Evolutionary conservation across 2,888 invertebrate species (phyloP).

Genomic region (Zele albiditarsus): DNA sequence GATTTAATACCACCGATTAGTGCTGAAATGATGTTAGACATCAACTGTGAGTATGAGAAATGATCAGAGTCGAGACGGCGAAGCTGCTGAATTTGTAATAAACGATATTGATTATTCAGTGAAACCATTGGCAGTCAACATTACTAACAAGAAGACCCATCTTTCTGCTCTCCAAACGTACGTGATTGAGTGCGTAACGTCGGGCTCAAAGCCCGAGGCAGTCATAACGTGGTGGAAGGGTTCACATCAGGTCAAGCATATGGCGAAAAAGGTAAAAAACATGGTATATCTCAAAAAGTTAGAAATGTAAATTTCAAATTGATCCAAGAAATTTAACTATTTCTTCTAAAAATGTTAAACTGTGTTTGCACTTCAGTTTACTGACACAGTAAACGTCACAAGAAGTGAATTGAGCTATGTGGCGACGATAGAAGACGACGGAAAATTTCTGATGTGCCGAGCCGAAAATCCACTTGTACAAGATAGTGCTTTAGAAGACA

Average conservation of each 20-base stretch:
- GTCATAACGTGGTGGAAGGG: slow-evolving; percentile 94
- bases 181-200: slow-evolving; percentile 89
- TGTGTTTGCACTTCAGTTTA: slow-evolving; percentile 62
- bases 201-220: slow-evolving; percentile 89
- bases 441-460: slow-evolving; percentile 89
- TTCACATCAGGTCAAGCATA: slow-evolving; percentile 85
- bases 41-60: slow-evolving; percentile 64
- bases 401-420: slow-evolving; percentile 88
- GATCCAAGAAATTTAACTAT: not conserved
- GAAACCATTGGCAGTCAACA: slow-evolving; percentile 88
- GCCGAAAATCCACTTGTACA: slow-evolving; percentile 90
- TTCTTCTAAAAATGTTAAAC: not conserved
- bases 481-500: slow-evolving; percentile 88
- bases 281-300: not conserved
- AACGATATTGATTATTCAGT: slow-evolving; percentile 77
- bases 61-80: not conserved
- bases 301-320: not conserved
- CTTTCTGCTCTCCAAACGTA: slow-evolving; percentile 89
- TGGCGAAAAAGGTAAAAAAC: slow-evolving; percentile 86
- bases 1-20: slow-evolving; percentile 82
- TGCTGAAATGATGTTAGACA: slow-evolving; percentile 62
- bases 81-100: not conserved
- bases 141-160: slow-evolving; percentile 86
- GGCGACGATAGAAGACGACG: slow-evolving; percentile 89
- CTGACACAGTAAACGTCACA: slow-evolving; percentile 84